A percentile compares a stretch with the other conserved stretches of the same genome.
phyloP scores from a whole-genome alignment of 1,140 invertebrate species.

The Atta texana region DNA sequence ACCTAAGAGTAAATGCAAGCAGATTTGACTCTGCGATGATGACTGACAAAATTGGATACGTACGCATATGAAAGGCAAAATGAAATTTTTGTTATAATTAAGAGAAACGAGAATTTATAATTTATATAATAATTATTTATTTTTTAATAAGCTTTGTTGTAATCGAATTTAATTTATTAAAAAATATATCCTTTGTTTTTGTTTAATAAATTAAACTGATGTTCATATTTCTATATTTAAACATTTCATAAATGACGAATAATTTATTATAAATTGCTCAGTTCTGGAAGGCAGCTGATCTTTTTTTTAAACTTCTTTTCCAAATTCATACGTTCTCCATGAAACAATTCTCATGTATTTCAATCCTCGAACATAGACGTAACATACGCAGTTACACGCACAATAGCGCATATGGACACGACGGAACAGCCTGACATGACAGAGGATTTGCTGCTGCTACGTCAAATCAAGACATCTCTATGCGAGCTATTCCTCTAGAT shows the following conservation, averaged over 20 bases:
- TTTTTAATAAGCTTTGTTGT: not conserved
- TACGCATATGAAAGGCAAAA: not conserved
- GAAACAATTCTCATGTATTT: not conserved
- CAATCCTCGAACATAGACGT: conserved; percentile 8
- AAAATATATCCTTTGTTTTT: not conserved
- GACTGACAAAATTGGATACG: conserved; percentile 39
- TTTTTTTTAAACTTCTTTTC: not conserved
- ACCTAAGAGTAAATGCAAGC: conserved; percentile 50
- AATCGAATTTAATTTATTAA: not conserved
- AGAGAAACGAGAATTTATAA: not conserved
- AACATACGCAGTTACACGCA: conserved; percentile 21
- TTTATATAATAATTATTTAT: not conserved
- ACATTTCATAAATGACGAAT: not conserved
- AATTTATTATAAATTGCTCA: not conserved
- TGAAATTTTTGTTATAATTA: conserved; percentile 7
- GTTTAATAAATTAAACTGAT: not conserved
- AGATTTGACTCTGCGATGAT: conserved; percentile 54
- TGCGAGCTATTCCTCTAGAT: conserved; percentile 13
- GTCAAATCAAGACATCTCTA: conserved; percentile 55
- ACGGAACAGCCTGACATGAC: conserved; percentile 53
- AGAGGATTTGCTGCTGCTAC: conserved; percentile 38
- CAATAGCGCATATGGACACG: conserved; percentile 44
- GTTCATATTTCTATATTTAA: not conserved
- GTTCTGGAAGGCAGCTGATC: not conserved
- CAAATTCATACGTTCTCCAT: not conserved